phyloP scores from a whole-genome alignment of 2,113 vertebrate genomes.

The Mustela nigripes region DNA sequence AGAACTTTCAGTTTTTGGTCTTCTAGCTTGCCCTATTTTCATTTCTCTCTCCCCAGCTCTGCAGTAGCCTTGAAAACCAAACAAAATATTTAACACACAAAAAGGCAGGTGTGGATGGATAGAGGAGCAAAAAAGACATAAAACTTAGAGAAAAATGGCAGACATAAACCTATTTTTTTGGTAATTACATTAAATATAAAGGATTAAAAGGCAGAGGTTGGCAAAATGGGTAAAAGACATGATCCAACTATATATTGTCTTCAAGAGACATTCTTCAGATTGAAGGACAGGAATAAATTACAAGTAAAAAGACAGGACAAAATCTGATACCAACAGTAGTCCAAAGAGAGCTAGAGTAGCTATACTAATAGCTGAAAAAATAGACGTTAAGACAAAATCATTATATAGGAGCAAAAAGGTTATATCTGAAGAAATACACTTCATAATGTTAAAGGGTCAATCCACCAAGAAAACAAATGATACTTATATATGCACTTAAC shows the following conservation, averaged over 20 bases:
- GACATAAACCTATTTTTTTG: background rate
- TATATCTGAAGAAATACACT: background rate
- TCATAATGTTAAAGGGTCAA: background rate
- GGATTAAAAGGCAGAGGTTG: slow-evolving; percentile 23
- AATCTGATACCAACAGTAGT: background rate
- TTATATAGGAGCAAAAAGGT: background rate
- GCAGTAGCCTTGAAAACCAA: slow-evolving; percentile 9
- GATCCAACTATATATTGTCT: background rate
- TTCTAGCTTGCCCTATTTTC: slow-evolving; percentile 9
- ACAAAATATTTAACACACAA: background rate
- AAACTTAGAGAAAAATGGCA: background rate
- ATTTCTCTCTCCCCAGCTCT: background rate
- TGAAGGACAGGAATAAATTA: slow-evolving; percentile 2
- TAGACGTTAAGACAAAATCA: background rate
- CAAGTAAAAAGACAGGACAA: slow-evolving; percentile 20
- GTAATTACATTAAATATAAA: background rate
- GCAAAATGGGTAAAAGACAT: background rate
- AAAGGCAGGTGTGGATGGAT: background rate
- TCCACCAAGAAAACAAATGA: background rate
- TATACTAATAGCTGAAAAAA: background rate
- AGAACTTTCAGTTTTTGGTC: background rate
- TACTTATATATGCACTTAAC: background rate
- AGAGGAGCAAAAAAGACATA: background rate
- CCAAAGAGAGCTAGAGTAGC: background rate
- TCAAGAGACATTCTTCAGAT: slow-evolving; percentile 10